These are phyloP conservation scores for Noctua fimbriata DNA, from an alignment of 2,888 invertebrate species.

Conservation along the genomic window DNA sequence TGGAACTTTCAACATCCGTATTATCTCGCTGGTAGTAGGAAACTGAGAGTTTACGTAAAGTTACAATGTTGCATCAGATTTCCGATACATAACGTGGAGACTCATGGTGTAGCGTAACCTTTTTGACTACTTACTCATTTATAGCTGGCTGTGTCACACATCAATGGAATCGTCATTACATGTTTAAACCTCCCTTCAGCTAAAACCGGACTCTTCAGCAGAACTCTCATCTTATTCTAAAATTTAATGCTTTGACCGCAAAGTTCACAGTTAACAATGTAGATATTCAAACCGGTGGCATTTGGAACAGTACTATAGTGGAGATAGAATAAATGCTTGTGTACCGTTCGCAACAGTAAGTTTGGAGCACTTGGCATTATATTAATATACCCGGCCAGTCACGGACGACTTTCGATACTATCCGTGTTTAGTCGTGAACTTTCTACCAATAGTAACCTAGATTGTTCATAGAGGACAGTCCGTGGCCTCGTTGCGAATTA, in stretches of 20 bases:
- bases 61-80: not conserved
- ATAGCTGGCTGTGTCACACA: not conserved
- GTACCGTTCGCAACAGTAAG: conserved; percentile 31
- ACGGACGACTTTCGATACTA: conserved; percentile 54
- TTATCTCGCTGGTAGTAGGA: conserved; percentile 4
- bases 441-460: conserved; percentile 62
- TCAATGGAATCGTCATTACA: not conserved
- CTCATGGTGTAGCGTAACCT: not conserved
- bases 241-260: not conserved
- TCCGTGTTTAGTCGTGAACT: conserved; percentile 56
- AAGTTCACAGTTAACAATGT: not conserved
- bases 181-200: not conserved
- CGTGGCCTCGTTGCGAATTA: conserved; percentile 38
- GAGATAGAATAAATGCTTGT: conserved; percentile 21
- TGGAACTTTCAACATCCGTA: conserved; percentile 30
- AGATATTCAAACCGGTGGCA: not conserved
- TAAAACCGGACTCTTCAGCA: no score
- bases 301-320: not conserved
- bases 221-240: not conserved
- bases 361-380: conserved; percentile 39
- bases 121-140: not conserved
- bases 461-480: conserved; percentile 32
- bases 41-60: not conserved
- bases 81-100: not conserved
- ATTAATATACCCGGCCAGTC: conserved; percentile 19